Percentiles rank a stretch among this genome's conserved stretches.
Evolutionary conservation across 2,888 invertebrate species (phyloP).

Genomic region (Halictus ligatus): DNA sequence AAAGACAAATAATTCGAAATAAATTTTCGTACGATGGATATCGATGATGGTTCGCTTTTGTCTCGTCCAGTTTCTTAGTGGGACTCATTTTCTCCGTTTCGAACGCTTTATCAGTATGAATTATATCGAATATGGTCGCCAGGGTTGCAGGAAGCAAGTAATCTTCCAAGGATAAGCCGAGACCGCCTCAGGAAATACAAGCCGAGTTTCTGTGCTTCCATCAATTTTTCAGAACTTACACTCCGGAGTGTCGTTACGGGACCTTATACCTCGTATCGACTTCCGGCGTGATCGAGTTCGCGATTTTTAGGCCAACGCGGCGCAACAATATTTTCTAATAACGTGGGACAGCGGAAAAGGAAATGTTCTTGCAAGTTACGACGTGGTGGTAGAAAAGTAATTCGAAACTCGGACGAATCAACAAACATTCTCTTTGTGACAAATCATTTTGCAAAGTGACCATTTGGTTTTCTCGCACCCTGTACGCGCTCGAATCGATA

Average conservation of each 20-base stretch:
- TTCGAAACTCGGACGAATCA: not conserved
- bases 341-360: not conserved
- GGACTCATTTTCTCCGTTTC: not conserved
- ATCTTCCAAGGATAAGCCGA: not conserved
- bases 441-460: too few species aligned
- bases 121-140: not conserved
- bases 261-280: not conserved
- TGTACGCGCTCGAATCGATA: too few species aligned
- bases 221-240: conserved; percentile 14
- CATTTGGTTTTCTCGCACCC: too few species aligned
- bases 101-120: not conserved
- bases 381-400: not conserved
- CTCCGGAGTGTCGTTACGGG: conserved; percentile 8
- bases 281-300: conserved; percentile 3
- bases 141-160: not conserved
- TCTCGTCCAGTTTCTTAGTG: too few species aligned
- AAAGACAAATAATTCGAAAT: too few species aligned
- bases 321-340: not conserved
- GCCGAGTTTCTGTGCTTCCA: not conserved
- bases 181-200: not conserved
- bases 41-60: too few species aligned
- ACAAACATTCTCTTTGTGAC: too few species aligned
- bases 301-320: not conserved
- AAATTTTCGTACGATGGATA: too few species aligned
- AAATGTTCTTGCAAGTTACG: not conserved